Evolutionary conservation across 1,140 invertebrate genomes (phyloP), one percentile per base, ranked within the genome.

Genomic region (Mizuhopecten yessoensis): DNA sequence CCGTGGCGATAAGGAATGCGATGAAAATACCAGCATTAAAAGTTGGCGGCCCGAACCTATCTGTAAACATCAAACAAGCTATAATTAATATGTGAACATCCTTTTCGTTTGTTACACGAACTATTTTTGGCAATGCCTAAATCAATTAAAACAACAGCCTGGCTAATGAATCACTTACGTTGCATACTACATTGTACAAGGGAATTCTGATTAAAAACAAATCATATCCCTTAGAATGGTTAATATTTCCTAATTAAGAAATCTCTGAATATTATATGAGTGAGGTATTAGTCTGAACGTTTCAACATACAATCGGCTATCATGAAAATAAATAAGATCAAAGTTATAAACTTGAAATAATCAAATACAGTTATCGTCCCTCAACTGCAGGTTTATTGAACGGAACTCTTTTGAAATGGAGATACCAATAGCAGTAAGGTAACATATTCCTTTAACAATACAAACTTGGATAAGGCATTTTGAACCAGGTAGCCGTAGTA

Each of bases 1-100:
- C 33, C 0, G 94, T 95, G 10, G 93, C 95, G 1, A 94, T 87
- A 3, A 96, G 34, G 75, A 95, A 95, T 10, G 91, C 93, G n/a
- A 95, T 87, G 39, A 95, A 93, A 1, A 92, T 90, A 9, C 92
- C 94, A 17, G 91, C 87, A 90, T 93, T 94, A 88, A 96, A 94
- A 7, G 75, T 88, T 11, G 94, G 94, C 0, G n/a, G 23, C 7
- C 95, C 95, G 87, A 94, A 96, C 86, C 94, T 93, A 34, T 94
- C 95, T 95, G 90, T 23, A 90, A 92, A 0, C 57, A 33, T 45
- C 1, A 91, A 23, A 34, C 3, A 29, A 7, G 3, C 3, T 33
- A 13, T 33, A 1, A 87, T 87, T 15, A 0, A 34, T n/a, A n/a
- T n/a, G n/a, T n/a, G n/a, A n/a, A n/a, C n/a, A n/a, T n/a, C n/a